These are phyloP conservation scores for Leucopternis melanops DNA, from an alignment of 2,113 vertebrate species.

Conservation along the genomic window DNA sequence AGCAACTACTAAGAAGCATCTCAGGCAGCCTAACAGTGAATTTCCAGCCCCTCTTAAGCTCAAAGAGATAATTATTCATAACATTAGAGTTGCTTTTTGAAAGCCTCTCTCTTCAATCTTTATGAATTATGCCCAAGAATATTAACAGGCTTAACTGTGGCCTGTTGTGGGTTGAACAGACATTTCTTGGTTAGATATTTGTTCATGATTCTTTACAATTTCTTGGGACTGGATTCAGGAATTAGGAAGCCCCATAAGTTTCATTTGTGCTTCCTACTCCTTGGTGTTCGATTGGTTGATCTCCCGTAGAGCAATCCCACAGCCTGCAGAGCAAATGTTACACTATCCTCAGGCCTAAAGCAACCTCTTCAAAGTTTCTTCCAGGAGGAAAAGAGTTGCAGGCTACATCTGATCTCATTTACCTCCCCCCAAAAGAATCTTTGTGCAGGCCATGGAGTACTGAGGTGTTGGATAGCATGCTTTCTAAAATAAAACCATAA, in stretches of 20 bases:
- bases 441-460: neutral
- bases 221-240: neutral
- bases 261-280: neutral
- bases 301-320: neutral
- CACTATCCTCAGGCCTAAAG: neutral
- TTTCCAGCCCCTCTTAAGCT: constrained; percentile 57
- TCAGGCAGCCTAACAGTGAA: constrained; percentile 47
- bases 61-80: constrained; percentile 62
- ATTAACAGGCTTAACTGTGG: neutral
- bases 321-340: neutral
- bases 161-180: neutral
- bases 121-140: constrained; percentile 10
- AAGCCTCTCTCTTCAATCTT: neutral
- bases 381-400: neutral
- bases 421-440: neutral
- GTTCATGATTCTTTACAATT: neutral
- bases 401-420: neutral
- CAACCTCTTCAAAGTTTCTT: neutral
- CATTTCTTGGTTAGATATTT: neutral
- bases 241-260: neutral
- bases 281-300: neutral
- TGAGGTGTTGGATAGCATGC: neutral
- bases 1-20: constrained; percentile 35
- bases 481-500: neutral
- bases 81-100: neutral